Percentiles rank a stretch among this genome's conserved stretches.
These are phyloP conservation scores for Chrysaora quinquecirrha DNA, from an alignment of 30 jellyfish, hydroid and myxozoan species.

Conservation along the genomic window DNA sequence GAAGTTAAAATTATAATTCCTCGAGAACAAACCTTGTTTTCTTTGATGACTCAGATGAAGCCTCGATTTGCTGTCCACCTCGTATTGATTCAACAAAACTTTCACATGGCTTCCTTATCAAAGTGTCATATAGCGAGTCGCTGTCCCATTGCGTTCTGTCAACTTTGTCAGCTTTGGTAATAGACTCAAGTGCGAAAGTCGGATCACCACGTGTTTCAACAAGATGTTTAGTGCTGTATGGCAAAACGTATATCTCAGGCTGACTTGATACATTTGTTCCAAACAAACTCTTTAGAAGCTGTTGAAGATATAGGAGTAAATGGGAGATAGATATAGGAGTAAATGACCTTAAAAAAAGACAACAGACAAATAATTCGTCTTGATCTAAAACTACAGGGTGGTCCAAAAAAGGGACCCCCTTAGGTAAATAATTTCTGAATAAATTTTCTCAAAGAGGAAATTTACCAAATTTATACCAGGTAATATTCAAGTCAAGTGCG, in stretches of 20 bases:
- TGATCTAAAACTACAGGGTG: too few relatives aligned
- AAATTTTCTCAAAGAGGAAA: too few relatives aligned
- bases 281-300: constrained; percentile 91
- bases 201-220: constrained; percentile 85
- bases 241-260: constrained; percentile 85
- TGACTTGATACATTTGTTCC: constrained; percentile 97
- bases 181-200: constrained; percentile 50
- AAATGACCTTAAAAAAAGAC: too few relatives aligned
- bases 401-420: too few relatives aligned
- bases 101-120: constrained; percentile 51
- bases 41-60: constrained; percentile 28
- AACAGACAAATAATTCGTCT: too few relatives aligned
- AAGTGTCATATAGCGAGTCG: constrained; percentile 20
- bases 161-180: constrained; percentile 21
- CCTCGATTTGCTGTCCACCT: constrained; percentile 27
- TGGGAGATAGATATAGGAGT: too few relatives aligned
- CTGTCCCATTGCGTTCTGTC: constrained; percentile 34
- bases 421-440: too few relatives aligned
- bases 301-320: not conserved
- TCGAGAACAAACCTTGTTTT: constrained; percentile 57
- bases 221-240: constrained; percentile 91
- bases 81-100: constrained; percentile 32
- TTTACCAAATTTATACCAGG: too few relatives aligned
- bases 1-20: too few relatives aligned
- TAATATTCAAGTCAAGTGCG: too few relatives aligned